Conservation (phyloP, 2,113 vertebrate species). For the Peromyscus leucopus region DNA sequence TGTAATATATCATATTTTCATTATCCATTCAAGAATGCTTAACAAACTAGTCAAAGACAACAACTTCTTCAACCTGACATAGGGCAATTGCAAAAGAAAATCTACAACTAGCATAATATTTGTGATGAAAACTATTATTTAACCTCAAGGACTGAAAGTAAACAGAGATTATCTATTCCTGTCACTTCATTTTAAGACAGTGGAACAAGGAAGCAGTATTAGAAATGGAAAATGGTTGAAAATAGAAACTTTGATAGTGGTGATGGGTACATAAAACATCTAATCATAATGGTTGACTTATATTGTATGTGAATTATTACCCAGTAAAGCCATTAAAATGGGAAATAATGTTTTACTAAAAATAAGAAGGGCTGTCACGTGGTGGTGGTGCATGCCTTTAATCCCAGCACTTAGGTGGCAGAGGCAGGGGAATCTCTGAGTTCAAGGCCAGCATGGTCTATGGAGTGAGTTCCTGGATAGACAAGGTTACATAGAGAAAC, state of each 20-base stretch:
- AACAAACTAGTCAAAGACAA: not conserved
- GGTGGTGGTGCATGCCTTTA: not conserved
- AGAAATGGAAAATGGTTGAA: conserved; percentile 1
- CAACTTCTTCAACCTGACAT: not conserved
- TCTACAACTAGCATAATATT: not conserved
- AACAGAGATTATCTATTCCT: not conserved
- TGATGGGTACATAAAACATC: not conserved
- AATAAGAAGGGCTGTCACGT: not conserved
- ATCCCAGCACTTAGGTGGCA: not conserved
- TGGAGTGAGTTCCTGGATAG: not conserved
- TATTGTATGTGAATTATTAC: not conserved
- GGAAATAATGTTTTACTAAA: not conserved
- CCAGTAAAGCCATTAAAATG: not conserved
- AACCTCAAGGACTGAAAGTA: not conserved
- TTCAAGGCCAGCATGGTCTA: not conserved
- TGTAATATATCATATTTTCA: not conserved
- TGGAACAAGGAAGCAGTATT: not conserved
- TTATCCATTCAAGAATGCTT: not conserved
- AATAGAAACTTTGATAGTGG: not conserved
- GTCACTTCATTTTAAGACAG: not conserved
- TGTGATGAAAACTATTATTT: not conserved
- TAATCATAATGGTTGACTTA: not conserved
- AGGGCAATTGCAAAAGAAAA: not conserved
- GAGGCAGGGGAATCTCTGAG: not conserved
- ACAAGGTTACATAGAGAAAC: not conserved